Evolutionary conservation across 1,140 invertebrate species (phyloP), one percentile per base, ranked within the genome.

Genomic region (Scaptomyza montana): DNA sequence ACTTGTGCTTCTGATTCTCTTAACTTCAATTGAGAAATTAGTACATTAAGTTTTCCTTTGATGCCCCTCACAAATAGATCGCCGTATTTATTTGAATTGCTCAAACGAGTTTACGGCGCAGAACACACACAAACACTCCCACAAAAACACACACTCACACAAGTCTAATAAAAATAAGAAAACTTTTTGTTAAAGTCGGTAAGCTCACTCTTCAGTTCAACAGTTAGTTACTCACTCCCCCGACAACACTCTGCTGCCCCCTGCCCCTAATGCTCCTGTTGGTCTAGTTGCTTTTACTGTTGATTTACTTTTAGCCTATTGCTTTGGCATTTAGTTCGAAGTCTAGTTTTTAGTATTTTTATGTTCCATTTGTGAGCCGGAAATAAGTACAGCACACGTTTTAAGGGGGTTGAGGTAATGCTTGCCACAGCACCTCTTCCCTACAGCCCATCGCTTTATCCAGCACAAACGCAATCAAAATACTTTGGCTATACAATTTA

Each of bases 401-500:
- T 65, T 36, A 9, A 36, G 33, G 7, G 60, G 19, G 25, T 25
- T 25, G 21, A 0, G 39, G 13, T 47, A 61, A 59, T 43, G 45
- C 39, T 41, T 12, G 39, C 12, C 12, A 41, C 39, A 33, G 2
- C 30, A 33, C 7, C 39, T 41, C 10, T 12, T 10, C 8, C 2
- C 39, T 33, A 3, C 39, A 3, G 3, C 9, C 39, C 39, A 5
- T 16, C 5, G 19, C 16, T 49, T 30, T 39, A 8, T 61, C 66
- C 30, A 45, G 19, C 50, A 41, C 72, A 59, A 80, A 78, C 78
- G 82, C 79, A 86, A 86, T 86, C 82, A 86, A 86, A 86, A 87
- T 87, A 82, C 82, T 86, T 86, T 86, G 82, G 84, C 82, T 82
- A 78, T 87, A 87, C 80, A 89, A 89, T 87, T 89, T 87, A 89